Evolutionary conservation across 2,113 vertebrate species (phyloP), one percentile per base, ranked within the genome.

Genomic region (Lichenostomus cassidix): DNA sequence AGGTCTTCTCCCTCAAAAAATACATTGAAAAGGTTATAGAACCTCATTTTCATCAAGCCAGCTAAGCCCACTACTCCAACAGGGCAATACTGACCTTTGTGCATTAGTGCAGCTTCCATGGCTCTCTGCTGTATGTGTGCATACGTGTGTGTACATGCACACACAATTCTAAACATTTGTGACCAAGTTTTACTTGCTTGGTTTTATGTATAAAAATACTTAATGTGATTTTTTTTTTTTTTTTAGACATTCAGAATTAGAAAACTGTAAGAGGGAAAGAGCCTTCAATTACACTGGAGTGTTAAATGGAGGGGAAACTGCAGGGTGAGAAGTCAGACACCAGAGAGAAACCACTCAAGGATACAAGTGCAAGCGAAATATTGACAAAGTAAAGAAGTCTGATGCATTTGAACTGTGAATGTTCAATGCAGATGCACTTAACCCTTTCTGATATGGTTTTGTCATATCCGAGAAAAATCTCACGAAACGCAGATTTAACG

Each of bases 221-320:
- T 41, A 18, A 2, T 29, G 14, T 5, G 18, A 2, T 22, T 47
- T n/a, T 46, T 22, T 22, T 11, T 8, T 15, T 5, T 37, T 80
- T n/a, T 74, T 81, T 58, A 35, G 7, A 68, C 35, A 63, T 70
- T 92, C 29, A 81, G 18, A 63, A 84, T 90, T 42, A n/a, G 73
- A 88, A 83, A 92, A 75, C 3, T 25, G 1, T 23, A 89, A 81
- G 55, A 68, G 68, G 69, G 12, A 60, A 78, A 44, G 9, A 77
- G 35, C 49, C 62, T 87, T 71, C 80, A 90, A 25, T 90, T 88
- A 56, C 68, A 69, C 60, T 39, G 46, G 31, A 90, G 25, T 47
- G 64, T 87, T 94, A 87, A 94, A 95, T 78, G 60, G n/a, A 92
- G 76, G 47, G 49, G 85, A 92, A 95, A 88, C 79, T 58, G 33